These are phyloP conservation scores for Leucoraja erinaceus DNA, from an alignment of 2,113 vertebrate genomes.

Conservation along the genomic window DNA sequence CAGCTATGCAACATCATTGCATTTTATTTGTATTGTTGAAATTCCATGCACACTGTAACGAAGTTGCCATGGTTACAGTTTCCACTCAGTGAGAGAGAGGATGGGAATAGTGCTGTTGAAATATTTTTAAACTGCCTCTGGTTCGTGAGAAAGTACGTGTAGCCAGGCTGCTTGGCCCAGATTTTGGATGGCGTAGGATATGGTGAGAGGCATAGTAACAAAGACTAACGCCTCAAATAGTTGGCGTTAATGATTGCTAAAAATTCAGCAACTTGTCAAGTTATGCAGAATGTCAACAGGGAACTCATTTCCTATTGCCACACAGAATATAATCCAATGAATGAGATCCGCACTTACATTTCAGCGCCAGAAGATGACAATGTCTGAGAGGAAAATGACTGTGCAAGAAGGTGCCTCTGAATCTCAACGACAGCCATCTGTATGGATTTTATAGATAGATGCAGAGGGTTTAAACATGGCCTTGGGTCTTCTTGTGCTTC, in stretches of 20 bases:
- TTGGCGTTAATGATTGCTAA: background rate
- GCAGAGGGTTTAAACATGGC: background rate
- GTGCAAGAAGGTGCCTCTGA: background rate
- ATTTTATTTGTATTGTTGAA: background rate
- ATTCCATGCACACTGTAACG: background rate
- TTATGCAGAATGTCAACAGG: background rate
- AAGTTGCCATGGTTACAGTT: background rate
- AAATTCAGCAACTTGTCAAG: background rate
- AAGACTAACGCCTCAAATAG: background rate
- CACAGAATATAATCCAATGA: background rate
- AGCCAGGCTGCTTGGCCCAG: background rate
- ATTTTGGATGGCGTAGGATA: background rate
- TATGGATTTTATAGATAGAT: background rate
- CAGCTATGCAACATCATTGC: background rate
- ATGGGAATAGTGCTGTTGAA: background rate
- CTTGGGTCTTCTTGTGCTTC: background rate
- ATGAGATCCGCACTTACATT: background rate
- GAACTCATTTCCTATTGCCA: background rate
- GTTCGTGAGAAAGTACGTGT: background rate
- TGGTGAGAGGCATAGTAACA: background rate
- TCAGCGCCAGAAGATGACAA: slow-evolving; percentile 4
- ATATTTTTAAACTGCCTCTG: slow-evolving; percentile 8
- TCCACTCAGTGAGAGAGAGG: background rate
- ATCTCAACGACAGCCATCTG: background rate
- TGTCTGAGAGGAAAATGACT: background rate